Conservation (phyloP, 2,888 invertebrate genomes). For the Helobdella robusta region DNA sequence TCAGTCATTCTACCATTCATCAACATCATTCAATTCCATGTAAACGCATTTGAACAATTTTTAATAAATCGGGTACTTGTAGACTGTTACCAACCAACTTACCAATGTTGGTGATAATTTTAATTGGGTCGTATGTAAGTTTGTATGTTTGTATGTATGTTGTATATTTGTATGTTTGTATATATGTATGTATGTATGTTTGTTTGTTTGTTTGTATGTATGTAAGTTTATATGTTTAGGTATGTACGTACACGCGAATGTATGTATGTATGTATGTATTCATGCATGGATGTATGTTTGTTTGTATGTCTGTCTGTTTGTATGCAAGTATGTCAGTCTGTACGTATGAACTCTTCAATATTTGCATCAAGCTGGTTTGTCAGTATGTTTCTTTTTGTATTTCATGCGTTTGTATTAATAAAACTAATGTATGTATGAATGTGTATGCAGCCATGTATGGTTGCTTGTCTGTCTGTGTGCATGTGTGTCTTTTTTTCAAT, state of each 20-base stretch:
- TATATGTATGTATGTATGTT: neutral
- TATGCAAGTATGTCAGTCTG: neutral
- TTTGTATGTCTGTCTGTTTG: neutral
- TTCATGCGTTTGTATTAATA: no score
- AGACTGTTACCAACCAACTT: no score
- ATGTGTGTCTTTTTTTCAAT: no score
- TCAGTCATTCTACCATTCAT: no score
- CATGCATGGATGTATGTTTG: neutral
- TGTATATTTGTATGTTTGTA: neutral
- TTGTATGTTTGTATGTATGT: neutral
- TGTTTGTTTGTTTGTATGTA: neutral
- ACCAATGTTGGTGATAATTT: no score
- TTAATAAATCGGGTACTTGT: no score
- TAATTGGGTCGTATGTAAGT: no score
- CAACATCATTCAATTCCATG: no score
- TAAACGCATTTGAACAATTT: no score
- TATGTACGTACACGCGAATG: neutral
- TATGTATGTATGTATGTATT: neutral
- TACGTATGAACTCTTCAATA: neutral
- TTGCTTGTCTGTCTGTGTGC: neutral
- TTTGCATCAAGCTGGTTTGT: neutral
- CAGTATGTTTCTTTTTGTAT: neutral
- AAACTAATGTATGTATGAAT: neutral
- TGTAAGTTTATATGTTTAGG: neutral
- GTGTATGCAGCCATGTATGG: neutral